A percentile compares a stretch with the other conserved stretches of the same genome.
These are phyloP conservation scores for Euschistus heros DNA, from an alignment of 1,140 invertebrate species.

Conservation along the genomic window DNA sequence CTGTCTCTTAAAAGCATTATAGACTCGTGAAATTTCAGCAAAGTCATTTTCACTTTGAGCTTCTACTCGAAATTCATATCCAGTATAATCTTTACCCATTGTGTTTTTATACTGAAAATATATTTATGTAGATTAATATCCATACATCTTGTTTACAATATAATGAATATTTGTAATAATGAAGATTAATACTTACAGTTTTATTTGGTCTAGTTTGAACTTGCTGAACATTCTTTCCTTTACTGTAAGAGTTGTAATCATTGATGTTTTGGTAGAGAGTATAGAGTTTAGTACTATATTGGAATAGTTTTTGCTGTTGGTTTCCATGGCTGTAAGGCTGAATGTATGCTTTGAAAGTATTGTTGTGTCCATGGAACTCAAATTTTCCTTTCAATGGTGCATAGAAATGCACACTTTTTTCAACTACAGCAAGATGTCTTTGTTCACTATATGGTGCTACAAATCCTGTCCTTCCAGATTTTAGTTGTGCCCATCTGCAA, in stretches of 20 bases:
- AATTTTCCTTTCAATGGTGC: constrained; percentile 39
- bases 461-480: constrained; percentile 48
- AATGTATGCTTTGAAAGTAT: constrained; percentile 37
- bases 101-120: constrained; percentile 23
- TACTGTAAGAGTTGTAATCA: constrained; percentile 37
- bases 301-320: constrained; percentile 36
- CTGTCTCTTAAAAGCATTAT: constrained; percentile 10
- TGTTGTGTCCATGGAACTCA: constrained; percentile 37
- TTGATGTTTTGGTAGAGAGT: constrained; percentile 43
- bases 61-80: constrained; percentile 39
- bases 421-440: constrained; percentile 45
- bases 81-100: constrained; percentile 32
- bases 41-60: constrained; percentile 37
- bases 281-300: constrained; percentile 47
- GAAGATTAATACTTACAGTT: constrained; percentile 21
- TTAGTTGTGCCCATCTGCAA: constrained; percentile 34
- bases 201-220: constrained; percentile 33
- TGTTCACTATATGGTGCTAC: constrained; percentile 47
- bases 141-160: too few relatives aligned
- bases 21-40: constrained; percentile 30
- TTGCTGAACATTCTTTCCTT: constrained; percentile 32
- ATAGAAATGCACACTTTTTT: constrained; percentile 43
- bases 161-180: not conserved
- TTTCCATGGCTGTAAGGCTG: constrained; percentile 33
- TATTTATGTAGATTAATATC: not conserved